Conservation (phyloP, 2,113 vertebrate species). For the Podilymbus podiceps region DNA sequence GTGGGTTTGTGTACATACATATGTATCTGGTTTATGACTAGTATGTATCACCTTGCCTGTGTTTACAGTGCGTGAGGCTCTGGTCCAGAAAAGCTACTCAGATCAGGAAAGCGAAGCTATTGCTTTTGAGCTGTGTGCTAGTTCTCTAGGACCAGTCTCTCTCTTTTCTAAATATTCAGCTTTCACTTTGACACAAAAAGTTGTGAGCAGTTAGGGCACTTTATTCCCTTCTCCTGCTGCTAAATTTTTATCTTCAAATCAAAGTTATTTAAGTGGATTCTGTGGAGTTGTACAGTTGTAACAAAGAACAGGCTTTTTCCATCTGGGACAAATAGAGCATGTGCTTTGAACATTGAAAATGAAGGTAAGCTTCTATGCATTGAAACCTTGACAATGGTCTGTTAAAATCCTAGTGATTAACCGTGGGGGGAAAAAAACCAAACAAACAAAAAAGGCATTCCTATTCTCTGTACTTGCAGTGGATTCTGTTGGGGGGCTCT, state of each 20-base stretch:
- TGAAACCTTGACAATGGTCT: neutral
- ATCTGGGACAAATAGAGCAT: neutral
- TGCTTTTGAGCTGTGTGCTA: neutral
- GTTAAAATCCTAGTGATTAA: neutral
- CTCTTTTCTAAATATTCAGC: neutral
- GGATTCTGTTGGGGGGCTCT: neutral
- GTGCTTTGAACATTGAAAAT: neutral
- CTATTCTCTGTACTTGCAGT: neutral
- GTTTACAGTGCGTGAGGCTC: neutral
- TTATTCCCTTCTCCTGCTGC: neutral
- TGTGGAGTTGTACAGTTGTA: neutral
- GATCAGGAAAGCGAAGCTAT: neutral
- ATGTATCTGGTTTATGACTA: neutral
- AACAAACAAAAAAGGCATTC: neutral
- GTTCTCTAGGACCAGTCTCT: neutral
- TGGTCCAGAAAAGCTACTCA: neutral
- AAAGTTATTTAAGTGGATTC: neutral
- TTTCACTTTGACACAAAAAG: neutral
- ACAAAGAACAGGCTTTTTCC: slow-evolving; percentile 31
- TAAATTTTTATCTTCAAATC: neutral
- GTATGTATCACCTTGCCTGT: neutral
- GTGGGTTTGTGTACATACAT: neutral
- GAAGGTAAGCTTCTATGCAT: neutral
- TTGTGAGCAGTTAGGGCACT: neutral
- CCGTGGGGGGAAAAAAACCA: too few relatives aligned